Base-by-base conservation (phyloP, 2,888 invertebrate genomes). In the Trypoxylon attenuatum region DNA sequence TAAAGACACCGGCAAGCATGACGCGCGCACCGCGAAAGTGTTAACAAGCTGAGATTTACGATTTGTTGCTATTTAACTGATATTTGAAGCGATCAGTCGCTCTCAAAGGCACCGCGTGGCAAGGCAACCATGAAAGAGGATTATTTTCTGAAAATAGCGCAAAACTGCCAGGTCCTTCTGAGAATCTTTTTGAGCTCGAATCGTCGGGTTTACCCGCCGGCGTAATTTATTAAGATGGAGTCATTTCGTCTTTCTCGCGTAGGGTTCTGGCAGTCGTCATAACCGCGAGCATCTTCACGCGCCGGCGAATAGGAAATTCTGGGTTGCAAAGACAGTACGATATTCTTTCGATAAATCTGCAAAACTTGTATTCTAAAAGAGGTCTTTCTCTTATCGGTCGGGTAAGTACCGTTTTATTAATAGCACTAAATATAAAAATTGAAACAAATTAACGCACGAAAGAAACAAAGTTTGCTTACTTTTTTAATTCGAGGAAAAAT, bases 141-240 rank as follows among this genome's bases (percentile, higher is more conserved):
- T 82, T 69, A 82, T 82, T 77, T 65, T 71, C 73, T 76, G 57
- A 79, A 82, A 84, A 84, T 83, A 82, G 77, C 76, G 58, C 62
- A 62, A 68, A 69, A 62, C 70, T 13, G 8, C 33, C 1, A 33
- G 66, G 58, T 54, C 74, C 71, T 85, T 85, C 85, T 69, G 65
- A 68, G 85, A 84, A 86, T 65, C 82, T 83, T 84, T 85, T 84
- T 84, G 83, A 84, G 82, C 76, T 50, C 71, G 72, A 74, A 66
- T 74, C 78, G 63, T n/a, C n/a, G 73, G 71, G 80, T 83, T 84
- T 82, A 81, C 81, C 68, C 71, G 53, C 56, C 68, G 73, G 69
- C 73, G 75, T 84, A 83, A 85, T 85, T 84, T 84, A 85, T 85
- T 82, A 83, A 83, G 82, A 80, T 80, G 78, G 76, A 81, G 79